A percentile compares a stretch with the other conserved stretches of the same genome.
Conservation (phyloP, 1,140 invertebrate species). For the Euwallacea similis region DNA sequence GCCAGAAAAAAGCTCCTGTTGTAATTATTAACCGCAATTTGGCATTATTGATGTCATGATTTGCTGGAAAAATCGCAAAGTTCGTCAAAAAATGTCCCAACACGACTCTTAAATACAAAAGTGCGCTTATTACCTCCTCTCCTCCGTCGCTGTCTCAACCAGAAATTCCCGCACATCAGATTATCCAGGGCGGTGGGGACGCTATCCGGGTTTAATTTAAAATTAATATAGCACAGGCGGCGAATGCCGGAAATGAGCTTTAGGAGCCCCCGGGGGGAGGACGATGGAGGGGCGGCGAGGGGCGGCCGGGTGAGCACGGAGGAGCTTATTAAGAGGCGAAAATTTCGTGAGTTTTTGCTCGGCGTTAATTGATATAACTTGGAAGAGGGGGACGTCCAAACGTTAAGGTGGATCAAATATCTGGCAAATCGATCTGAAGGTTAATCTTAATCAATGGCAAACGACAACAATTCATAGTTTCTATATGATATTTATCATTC, state of each 20-base stretch:
- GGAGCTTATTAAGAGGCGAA: conserved; percentile 30
- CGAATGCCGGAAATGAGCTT: conserved; percentile 61
- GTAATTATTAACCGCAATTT: too few species aligned
- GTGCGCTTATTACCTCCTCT: conserved; percentile 3
- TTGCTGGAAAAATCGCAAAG: too few species aligned
- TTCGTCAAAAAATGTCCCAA: too few species aligned
- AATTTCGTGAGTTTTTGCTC: conserved; percentile 1
- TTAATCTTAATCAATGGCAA: too few species aligned
- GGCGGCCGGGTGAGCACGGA: conserved; percentile 6
- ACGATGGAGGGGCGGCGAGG: conserved; percentile 40
- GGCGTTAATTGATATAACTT: not conserved
- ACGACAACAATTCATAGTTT: too few species aligned
- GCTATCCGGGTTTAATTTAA: conserved; percentile 64
- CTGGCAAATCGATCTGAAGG: too few species aligned
- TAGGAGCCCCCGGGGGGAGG: conserved; percentile 49
- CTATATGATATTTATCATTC: too few species aligned
- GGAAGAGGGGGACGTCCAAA: not conserved
- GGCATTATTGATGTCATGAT: too few species aligned
- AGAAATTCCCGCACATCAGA: conserved; percentile 53
- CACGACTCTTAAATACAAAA: not conserved
- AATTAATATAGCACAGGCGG: conserved; percentile 64
- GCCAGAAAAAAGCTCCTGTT: too few species aligned
- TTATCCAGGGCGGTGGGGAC: conserved; percentile 57
- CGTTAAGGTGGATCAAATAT: too few species aligned
- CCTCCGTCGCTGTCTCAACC: conserved; percentile 31